Evolutionary conservation across 2,113 vertebrate genomes (phyloP), one percentile per base, ranked within the genome.

Genomic region (Cacatua alba): DNA sequence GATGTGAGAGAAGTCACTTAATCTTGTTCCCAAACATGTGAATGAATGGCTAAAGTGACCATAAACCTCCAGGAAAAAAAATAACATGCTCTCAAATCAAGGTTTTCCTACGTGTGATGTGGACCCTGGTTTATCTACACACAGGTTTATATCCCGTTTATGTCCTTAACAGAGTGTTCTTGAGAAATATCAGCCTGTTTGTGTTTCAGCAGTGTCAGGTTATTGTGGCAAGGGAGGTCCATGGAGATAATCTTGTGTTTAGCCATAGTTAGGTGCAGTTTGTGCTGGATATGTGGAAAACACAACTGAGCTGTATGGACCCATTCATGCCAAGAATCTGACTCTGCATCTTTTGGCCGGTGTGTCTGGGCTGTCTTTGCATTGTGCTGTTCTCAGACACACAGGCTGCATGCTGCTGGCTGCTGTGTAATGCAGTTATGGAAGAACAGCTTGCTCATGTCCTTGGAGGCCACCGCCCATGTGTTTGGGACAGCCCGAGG

Each of bases 51-150:
- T 81, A 6, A 25, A 52, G 51, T 13, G 29, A 16, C 17, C 0
- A 5, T 23, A 68, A n/a, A 17, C 31, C 71, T 39, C 18, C 8
- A 25, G 17, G 16, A 4, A 26, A 7, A 6, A 2, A 21, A 26
- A 9, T 2, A 2, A 9, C 6, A 37, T 60, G n/a, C 18, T 1
- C 11, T 43, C 6, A 33, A 37, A 17, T 63, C 3, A 3, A 31
- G 26, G 7, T 2, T 23, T 39, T 26, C 13, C 16, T 29, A 0
- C 16, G 46, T 11, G 35, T 29, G n/a, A 7, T 79, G 2, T 55
- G 69, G 25, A 9, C 46, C 33, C 39, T 51, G 57, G 29, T 23
- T 55, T 49, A n/a, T 39, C 39, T 53, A 7, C 20, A 3, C 9
- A 2, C 6, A 49, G 48, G 15, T 24, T 80, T 60, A 44, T 8